phyloP scores from a whole-genome alignment of 2,113 vertebrate species.

The Microcebus griseorufus region DNA sequence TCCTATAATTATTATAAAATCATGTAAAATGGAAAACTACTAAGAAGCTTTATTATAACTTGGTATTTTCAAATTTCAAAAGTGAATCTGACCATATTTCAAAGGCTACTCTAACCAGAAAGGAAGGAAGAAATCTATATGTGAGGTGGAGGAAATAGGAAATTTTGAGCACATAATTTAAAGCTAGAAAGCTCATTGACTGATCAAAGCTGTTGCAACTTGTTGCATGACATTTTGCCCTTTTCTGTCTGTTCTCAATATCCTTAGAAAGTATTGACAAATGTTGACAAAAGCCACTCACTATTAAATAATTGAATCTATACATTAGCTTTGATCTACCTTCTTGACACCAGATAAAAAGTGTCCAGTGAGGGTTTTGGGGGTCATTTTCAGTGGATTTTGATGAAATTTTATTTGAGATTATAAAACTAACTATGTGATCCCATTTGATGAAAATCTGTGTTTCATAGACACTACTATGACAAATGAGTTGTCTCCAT shows the following conservation, averaged over 20 bases:
- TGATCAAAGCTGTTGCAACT: not conserved
- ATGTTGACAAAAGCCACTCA: not conserved
- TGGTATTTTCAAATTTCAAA: not conserved
- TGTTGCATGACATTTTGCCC: not conserved
- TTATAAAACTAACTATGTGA: not conserved
- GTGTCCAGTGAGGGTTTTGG: not conserved
- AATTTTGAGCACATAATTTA: not conserved
- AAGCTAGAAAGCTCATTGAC: not conserved
- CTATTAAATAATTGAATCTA: not conserved
- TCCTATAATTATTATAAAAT: not conserved
- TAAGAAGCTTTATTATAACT: not conserved
- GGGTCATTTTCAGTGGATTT: not conserved
- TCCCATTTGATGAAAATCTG: not conserved
- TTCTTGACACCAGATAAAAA: not conserved
- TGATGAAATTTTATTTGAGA: not conserved
- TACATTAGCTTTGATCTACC: not conserved
- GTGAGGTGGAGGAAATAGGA: not conserved
- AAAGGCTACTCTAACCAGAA: not conserved
- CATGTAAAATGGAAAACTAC: not conserved
- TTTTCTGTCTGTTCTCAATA: not conserved
- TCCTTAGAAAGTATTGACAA: not conserved
- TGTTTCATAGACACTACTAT: not conserved
- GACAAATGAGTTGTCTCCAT: not conserved
- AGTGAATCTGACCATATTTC: not conserved
- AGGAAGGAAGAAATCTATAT: not conserved